Evolutionary conservation across 2,888 invertebrate genomes (phyloP).

Genomic region (Mactromeris polynyma): DNA sequence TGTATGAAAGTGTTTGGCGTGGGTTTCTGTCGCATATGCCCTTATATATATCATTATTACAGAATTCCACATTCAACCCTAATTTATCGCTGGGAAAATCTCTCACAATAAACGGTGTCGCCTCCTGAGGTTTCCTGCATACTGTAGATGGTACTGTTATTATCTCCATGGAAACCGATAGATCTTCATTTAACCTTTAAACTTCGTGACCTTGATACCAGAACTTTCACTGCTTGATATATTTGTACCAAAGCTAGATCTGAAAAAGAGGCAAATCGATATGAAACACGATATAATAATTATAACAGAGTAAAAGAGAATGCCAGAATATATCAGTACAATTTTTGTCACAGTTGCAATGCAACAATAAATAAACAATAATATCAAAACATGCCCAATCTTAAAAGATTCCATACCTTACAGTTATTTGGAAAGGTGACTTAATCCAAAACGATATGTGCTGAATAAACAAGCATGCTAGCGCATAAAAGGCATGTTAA

Average conservation of each 20-base stretch:
- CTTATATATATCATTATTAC: conserved; percentile 46
- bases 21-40: conserved; percentile 49
- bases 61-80: conserved; percentile 52
- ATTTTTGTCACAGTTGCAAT: too few relatives aligned
- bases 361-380: too few relatives aligned
- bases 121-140: background rate
- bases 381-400: too few relatives aligned
- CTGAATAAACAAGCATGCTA: too few relatives aligned
- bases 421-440: too few relatives aligned
- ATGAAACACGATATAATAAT: too few relatives aligned
- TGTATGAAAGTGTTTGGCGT: conserved; percentile 68
- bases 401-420: too few relatives aligned
- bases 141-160: conserved; percentile 15
- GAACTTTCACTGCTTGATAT: too few relatives aligned
- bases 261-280: background rate
- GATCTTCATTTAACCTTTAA: background rate
- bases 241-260: background rate
- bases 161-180: conserved; percentile 21
- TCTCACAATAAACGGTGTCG: conserved; percentile 41
- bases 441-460: too few relatives aligned
- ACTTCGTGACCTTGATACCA: background rate
- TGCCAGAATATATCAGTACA: too few relatives aligned
- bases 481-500: too few relatives aligned
- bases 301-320: too few relatives aligned
- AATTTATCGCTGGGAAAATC: conserved; percentile 63